Evolutionary conservation across 2,113 vertebrate species (phyloP).

Genomic region (Egretta garzetta): DNA sequence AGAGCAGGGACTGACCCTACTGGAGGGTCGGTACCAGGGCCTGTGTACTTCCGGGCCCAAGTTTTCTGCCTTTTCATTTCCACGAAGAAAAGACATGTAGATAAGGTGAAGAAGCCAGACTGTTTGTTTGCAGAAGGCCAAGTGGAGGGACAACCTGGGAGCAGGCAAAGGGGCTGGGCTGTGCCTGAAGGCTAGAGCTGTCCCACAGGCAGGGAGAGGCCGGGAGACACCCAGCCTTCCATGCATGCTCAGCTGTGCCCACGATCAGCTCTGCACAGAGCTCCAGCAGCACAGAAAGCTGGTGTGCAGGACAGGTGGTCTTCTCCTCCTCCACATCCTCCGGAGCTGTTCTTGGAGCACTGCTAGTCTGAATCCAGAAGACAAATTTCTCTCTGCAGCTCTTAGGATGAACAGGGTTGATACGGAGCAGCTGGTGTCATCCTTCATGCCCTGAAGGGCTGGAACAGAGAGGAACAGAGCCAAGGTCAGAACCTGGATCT

Average conservation of each 20-base stretch:
- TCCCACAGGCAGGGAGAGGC: not conserved
- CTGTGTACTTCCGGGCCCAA: not conserved
- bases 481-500: not conserved
- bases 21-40: not conserved
- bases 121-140: not conserved
- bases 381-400: not conserved
- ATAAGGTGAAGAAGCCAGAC: not conserved
- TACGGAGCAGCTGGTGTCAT: not conserved
- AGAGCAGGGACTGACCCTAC: not conserved
- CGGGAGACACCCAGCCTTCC: not conserved
- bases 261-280: not conserved
- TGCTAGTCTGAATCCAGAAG: not conserved
- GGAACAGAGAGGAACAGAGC: not conserved
- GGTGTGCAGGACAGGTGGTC: accelerated
- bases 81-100: not conserved
- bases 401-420: not conserved
- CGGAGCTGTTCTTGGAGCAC: not conserved
- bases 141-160: not conserved
- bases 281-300: not conserved
- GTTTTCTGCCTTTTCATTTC: not conserved
- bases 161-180: too few relatives aligned
- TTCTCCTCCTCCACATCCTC: too few relatives aligned
- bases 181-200: not conserved
- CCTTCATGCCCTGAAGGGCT: not conserved
- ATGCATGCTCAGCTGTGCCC: accelerated